Evolutionary conservation across 1,140 invertebrate species (phyloP).

Genomic region (Euschistus heros): DNA sequence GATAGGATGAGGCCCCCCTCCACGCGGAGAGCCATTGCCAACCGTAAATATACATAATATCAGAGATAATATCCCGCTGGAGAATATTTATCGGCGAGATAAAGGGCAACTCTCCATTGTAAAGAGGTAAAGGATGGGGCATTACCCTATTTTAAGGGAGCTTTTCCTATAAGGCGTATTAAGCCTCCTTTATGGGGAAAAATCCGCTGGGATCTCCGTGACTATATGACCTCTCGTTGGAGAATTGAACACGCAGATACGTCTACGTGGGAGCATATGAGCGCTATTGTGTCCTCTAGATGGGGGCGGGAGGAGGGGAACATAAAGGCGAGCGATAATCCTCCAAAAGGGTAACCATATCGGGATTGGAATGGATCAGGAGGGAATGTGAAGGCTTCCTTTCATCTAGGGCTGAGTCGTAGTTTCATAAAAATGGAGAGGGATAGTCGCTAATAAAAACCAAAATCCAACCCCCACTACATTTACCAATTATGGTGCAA

Average conservation of each 20-base stretch:
- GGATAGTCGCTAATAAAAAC: too few relatives aligned
- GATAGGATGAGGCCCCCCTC: too few relatives aligned
- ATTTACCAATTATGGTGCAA: too few relatives aligned
- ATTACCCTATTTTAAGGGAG: conserved; percentile 10
- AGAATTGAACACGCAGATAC: conserved; percentile 4
- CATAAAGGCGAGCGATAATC: background rate
- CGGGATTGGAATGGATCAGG: too few relatives aligned
- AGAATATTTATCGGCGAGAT: conserved; percentile 10
- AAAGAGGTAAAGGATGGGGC: background rate
- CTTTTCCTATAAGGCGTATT: conserved; percentile 9
- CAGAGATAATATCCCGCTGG: conserved; percentile 10
- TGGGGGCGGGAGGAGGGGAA: background rate
- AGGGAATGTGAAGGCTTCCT: too few relatives aligned
- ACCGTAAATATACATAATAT: background rate
- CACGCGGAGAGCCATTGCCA: background rate
- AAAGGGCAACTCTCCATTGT: background rate
- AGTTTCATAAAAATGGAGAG: too few relatives aligned
- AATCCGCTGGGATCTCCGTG: conserved; percentile 4
- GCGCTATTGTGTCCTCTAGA: background rate
- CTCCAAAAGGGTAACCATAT: background rate
- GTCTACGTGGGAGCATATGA: background rate
- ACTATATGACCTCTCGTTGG: background rate
- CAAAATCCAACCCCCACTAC: too few relatives aligned
- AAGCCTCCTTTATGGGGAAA: background rate
- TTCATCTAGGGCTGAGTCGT: too few relatives aligned